Evolutionary conservation across 1,140 invertebrate genomes (phyloP).

Genomic region (Drosophila paulistorum): DNA sequence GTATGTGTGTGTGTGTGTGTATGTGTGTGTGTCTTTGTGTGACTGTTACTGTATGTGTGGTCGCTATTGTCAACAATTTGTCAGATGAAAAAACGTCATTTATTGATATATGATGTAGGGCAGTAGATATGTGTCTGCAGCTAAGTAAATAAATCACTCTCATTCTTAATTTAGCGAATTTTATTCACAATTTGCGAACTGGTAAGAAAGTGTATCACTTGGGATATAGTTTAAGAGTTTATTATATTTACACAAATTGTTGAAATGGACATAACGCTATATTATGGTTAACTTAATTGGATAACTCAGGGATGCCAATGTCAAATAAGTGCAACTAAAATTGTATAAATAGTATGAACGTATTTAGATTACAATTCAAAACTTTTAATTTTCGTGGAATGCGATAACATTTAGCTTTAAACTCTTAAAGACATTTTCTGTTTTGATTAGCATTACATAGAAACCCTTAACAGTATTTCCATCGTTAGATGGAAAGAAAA

Average conservation of each 20-base stretch:
- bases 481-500: background rate
- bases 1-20: background rate
- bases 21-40: conserved; percentile 18
- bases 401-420: no score
- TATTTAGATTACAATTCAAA: no score
- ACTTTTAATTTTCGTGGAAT: no score
- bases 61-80: conserved; percentile 54
- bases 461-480: background rate
- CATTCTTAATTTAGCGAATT: background rate
- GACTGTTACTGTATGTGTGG: conserved; percentile 17
- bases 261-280: no score
- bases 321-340: no score
- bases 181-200: background rate
- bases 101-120: conserved; percentile 7
- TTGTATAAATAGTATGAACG: no score
- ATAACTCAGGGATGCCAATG: no score
- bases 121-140: background rate
- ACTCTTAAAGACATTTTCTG: background rate
- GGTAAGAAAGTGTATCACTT: no score
- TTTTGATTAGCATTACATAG: background rate
- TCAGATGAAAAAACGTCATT: conserved; percentile 23
- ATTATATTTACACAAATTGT: no score
- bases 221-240: no score
- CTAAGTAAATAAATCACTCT: background rate
- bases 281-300: no score